A percentile compares a stretch with the other conserved stretches of the same genome.
These are phyloP conservation scores for Pemphredon lugubris DNA, from an alignment of 2,888 invertebrate species.

Conservation along the genomic window DNA sequence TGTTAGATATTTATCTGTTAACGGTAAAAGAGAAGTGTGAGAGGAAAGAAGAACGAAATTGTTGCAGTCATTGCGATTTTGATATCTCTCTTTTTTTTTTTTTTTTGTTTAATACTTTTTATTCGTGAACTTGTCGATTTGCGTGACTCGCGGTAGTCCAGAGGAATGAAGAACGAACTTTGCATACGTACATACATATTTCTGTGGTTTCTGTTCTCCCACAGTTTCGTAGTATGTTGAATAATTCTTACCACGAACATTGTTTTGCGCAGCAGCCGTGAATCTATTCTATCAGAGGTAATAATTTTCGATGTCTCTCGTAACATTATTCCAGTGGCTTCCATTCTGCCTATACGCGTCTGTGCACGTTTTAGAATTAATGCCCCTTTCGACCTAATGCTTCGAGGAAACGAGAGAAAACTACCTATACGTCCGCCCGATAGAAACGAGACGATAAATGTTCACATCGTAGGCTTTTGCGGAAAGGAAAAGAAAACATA, in stretches of 20 bases:
- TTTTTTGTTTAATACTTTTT: constrained; percentile 10
- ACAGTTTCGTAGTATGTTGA: constrained; percentile 63
- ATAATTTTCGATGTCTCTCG: constrained; percentile 12
- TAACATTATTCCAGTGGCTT: constrained; percentile 43
- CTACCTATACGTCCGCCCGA: too few species aligned
- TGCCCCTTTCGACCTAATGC: background rate
- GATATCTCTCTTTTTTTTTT: constrained; percentile 19
- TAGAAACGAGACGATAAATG: background rate
- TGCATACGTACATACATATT: constrained; percentile 28
- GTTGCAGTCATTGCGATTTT: constrained; percentile 23
- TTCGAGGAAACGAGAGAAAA: background rate
- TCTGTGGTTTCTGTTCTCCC: constrained; percentile 63
- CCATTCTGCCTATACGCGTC: constrained; percentile 24
- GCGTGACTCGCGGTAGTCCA: background rate
- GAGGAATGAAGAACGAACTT: constrained; percentile 10
- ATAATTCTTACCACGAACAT: constrained; percentile 59
- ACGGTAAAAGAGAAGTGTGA: too few species aligned
- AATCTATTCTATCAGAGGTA: constrained; percentile 14
- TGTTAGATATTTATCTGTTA: constrained; percentile 51
- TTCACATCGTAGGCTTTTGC: constrained; percentile 7
- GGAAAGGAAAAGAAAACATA: too few species aligned
- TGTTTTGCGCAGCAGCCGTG: constrained; percentile 67
- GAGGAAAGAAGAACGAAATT: constrained; percentile 26
- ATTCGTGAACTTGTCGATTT: background rate
- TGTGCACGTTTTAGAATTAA: constrained; percentile 19